Percentiles rank a stretch among this genome's conserved stretches.
These are phyloP conservation scores for Petroica traversi DNA, from an alignment of 2,113 vertebrate species.

Conservation along the genomic window DNA sequence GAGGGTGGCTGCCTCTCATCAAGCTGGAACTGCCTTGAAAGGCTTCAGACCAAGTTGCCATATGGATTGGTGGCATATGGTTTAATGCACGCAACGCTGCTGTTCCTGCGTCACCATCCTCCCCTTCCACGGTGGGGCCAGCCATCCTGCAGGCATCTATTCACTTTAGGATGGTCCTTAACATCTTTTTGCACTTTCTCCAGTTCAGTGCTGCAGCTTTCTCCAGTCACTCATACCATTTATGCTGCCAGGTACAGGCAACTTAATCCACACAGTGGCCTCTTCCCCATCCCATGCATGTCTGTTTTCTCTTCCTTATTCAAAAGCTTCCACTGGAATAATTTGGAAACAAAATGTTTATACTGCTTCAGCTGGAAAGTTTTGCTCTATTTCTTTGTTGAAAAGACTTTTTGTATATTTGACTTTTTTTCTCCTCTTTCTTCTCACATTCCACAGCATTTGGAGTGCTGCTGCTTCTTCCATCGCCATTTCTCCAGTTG, in stretches of 20 bases:
- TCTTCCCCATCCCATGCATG: accelerated
- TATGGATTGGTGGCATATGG: background rate
- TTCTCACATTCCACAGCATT: background rate
- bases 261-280: accelerated
- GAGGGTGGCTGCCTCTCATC: background rate
- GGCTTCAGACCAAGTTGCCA: background rate
- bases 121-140: background rate
- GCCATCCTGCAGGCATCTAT: background rate
- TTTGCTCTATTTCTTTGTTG: background rate
- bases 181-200: background rate
- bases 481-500: accelerated
- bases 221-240: accelerated
- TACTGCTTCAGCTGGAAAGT: background rate
- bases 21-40: background rate
- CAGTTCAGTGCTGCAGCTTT: background rate
- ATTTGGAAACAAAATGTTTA: background rate
- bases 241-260: background rate
- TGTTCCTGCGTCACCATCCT: background rate
- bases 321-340: background rate
- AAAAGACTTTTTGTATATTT: background rate
- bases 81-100: background rate
- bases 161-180: background rate
- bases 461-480: background rate
- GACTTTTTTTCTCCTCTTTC: background rate
- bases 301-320: background rate